These are phyloP conservation scores for Agriopis leucophaearia DNA, from an alignment of 2,888 invertebrate genomes.

Conservation along the genomic window DNA sequence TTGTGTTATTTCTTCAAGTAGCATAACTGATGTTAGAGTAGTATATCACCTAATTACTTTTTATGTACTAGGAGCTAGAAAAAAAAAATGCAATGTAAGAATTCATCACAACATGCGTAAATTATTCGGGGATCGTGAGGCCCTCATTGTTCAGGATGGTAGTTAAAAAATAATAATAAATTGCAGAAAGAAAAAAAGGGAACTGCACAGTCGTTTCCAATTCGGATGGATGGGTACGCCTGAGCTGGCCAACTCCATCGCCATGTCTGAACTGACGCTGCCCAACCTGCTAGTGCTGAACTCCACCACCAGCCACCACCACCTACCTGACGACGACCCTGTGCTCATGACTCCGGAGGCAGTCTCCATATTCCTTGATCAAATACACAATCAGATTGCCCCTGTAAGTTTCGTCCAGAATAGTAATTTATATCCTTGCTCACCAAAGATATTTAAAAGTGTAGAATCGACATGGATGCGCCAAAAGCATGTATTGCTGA, in stretches of 20 bases:
- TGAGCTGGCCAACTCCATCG: conserved; percentile 96
- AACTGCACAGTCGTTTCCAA: conserved; percentile 94
- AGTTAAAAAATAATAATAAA: too few species aligned
- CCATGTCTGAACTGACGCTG: conserved; percentile 93
- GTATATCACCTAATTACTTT: too few species aligned
- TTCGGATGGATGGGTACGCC: conserved; percentile 98
- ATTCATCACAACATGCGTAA: too few species aligned
- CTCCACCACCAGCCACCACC: conserved; percentile 96
- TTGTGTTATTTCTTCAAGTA: too few species aligned
- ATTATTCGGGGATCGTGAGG: too few species aligned
- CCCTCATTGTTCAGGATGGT: too few species aligned
- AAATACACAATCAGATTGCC: conserved; percentile 92
- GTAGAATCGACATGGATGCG: too few species aligned
- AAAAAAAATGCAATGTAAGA: too few species aligned
- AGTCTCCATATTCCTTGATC: conserved; percentile 91
- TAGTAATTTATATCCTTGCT: not conserved
- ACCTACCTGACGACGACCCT: conserved; percentile 94
- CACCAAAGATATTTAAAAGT: too few species aligned
- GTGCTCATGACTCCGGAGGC: conserved; percentile 93
- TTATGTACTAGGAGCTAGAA: too few species aligned
- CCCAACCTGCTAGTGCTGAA: conserved; percentile 97
- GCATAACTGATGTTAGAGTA: too few species aligned
- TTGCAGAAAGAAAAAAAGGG: conserved; percentile 85
- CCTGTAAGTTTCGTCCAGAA: conserved; percentile 85
- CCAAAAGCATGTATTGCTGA: too few species aligned